Percentiles rank a stretch among this genome's conserved stretches.
phyloP scores from a whole-genome alignment of 37 sponge, comb jelly and placozoan species.

The Hormiphora californensis region DNA sequence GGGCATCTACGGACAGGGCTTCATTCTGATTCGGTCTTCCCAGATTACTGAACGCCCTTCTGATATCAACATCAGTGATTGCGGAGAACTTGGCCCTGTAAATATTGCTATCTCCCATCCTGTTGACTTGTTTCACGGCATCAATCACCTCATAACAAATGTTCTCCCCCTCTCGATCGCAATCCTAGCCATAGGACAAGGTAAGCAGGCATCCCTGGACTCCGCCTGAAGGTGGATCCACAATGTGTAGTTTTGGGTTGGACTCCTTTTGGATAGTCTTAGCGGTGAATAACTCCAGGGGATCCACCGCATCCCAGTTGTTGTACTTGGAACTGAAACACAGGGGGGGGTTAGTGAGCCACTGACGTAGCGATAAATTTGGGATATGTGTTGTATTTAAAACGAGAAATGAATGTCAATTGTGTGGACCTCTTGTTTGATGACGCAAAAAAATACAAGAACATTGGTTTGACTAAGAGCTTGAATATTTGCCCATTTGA shows the following conservation, averaged over 20 bases:
- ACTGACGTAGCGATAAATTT: too few species aligned
- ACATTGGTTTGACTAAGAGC: too few species aligned
- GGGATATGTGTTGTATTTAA: too few species aligned
- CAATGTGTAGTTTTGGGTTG: slow-evolving; percentile 62
- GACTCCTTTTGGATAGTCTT: slow-evolving; percentile 83
- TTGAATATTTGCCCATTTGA: too few species aligned
- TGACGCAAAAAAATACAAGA: too few species aligned
- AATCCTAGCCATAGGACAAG: slow-evolving; percentile 94
- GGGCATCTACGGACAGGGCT: slow-evolving; percentile 79
- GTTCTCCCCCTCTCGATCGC: slow-evolving; percentile 98
- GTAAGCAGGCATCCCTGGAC: slow-evolving; percentile 61
- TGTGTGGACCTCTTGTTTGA: too few species aligned
- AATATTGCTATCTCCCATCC: slow-evolving; percentile 44
- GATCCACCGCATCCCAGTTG: slow-evolving; percentile 91
- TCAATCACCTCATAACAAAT: slow-evolving; percentile 86
- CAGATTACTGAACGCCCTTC: slow-evolving; percentile 67
- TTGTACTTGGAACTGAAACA: slow-evolving; percentile 73
- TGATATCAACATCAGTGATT: slow-evolving; percentile 58
- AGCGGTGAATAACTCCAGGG: slow-evolving; percentile 78
- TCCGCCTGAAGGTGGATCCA: slow-evolving; percentile 83
- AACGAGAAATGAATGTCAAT: too few species aligned
- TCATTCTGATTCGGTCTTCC: slow-evolving; percentile 60
- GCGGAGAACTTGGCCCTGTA: slow-evolving; percentile 25
- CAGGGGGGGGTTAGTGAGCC: neutral
- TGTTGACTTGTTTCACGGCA: slow-evolving; percentile 89